phyloP scores from a whole-genome alignment of 2,888 invertebrate genomes.

The Lapara coniferarum region DNA sequence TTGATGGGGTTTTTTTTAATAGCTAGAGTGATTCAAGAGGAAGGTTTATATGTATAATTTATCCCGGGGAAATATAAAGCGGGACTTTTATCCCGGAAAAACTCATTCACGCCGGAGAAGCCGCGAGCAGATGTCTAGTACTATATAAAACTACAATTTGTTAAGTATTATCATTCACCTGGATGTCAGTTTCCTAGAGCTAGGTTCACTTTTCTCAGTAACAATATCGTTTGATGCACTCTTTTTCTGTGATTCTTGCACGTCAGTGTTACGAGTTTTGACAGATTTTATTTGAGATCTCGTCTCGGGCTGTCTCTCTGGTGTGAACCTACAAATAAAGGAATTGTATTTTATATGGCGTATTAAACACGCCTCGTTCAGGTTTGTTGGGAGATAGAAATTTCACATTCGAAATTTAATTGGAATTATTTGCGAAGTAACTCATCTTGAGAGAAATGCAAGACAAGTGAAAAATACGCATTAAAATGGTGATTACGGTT shows the following conservation, averaged over 20 bases:
- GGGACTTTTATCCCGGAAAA: no score
- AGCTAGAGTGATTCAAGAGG: no score
- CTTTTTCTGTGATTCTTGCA: constrained; percentile 46
- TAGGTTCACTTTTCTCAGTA: constrained; percentile 52
- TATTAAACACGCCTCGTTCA: neutral
- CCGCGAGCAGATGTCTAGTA: no score
- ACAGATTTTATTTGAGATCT: constrained; percentile 54
- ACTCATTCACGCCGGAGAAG: no score
- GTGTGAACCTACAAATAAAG: constrained; percentile 68
- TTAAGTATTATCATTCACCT: constrained; percentile 45
- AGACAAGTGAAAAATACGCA: no score
- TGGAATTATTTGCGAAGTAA: no score
- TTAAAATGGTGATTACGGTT: no score
- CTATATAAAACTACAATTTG: neutral
- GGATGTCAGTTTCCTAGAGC: constrained; percentile 59
- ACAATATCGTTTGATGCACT: constrained; percentile 48
- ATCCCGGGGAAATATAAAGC: no score
- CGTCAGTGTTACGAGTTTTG: constrained; percentile 58
- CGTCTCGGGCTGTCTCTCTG: constrained; percentile 64
- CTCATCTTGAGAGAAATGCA: no score
- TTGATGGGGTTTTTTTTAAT: no score
- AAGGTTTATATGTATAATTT: no score
- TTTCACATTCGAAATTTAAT: no score
- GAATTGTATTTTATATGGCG: constrained; percentile 24
- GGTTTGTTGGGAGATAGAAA: neutral